phyloP scores from a whole-genome alignment of 2,888 invertebrate species.

The Tenthredo mesomela region DNA sequence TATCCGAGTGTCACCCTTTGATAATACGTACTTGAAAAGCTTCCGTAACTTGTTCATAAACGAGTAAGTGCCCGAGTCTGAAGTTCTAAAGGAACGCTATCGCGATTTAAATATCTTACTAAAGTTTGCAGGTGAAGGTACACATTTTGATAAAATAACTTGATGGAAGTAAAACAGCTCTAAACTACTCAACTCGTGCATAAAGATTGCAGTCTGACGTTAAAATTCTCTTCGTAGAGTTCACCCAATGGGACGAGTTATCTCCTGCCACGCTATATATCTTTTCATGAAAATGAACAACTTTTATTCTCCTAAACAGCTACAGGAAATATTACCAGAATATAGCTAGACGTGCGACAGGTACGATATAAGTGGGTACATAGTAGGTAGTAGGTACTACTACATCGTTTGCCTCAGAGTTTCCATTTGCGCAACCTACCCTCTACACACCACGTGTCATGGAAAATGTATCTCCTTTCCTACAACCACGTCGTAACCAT shows the following conservation, averaged over 20 bases:
- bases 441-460: not conserved
- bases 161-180: constrained; percentile 65
- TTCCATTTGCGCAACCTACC: constrained; percentile 2
- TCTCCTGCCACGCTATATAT: constrained; percentile 10
- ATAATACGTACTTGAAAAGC: constrained; percentile 10
- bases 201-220: constrained; percentile 61
- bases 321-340: constrained; percentile 13
- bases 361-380: constrained; percentile 25
- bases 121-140: constrained; percentile 62
- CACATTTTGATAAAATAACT: constrained; percentile 63
- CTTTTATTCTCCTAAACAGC: constrained; percentile 27
- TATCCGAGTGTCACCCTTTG: constrained; percentile 5
- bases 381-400: no score
- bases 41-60: constrained; percentile 45
- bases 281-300: constrained; percentile 16
- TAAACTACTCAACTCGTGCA: constrained; percentile 63
- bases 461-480: constrained; percentile 20
- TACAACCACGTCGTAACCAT: not conserved
- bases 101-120: constrained; percentile 66
- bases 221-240: constrained; percentile 30
- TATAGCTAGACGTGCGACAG: constrained; percentile 28
- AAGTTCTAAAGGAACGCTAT: constrained; percentile 56
- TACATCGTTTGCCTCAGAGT: constrained; percentile 27
- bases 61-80: constrained; percentile 42
- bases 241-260: constrained; percentile 33